These are phyloP conservation scores for Noturus placidus DNA, from an alignment of 2,113 vertebrate species.

Conservation along the genomic window DNA sequence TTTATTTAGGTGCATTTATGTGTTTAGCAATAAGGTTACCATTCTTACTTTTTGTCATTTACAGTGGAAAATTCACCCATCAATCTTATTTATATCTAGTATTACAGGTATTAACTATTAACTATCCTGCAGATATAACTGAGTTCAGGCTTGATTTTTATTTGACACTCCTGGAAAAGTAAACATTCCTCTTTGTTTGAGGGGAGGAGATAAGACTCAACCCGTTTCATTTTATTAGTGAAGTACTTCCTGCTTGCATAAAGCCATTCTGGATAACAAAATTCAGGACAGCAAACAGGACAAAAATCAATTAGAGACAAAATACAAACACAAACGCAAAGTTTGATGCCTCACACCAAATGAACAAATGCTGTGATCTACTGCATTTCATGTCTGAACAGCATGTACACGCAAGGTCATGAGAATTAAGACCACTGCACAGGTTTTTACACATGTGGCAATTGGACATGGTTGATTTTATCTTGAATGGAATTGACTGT, in stretches of 20 bases:
- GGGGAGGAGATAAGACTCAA: slow-evolving; percentile 37
- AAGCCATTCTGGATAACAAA: slow-evolving; percentile 20
- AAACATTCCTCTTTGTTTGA: slow-evolving; percentile 39
- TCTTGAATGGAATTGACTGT: no score
- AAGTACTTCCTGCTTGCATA: slow-evolving; percentile 4
- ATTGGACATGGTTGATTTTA: not conserved
- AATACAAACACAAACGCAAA: not conserved
- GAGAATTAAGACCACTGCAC: not conserved
- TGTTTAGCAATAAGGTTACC: not conserved
- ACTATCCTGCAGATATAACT: not conserved
- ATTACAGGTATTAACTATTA: not conserved
- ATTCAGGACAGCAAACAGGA: not conserved
- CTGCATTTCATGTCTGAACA: not conserved
- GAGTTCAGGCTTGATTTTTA: slow-evolving; percentile 14
- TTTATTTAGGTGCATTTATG: not conserved
- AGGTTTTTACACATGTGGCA: not conserved
- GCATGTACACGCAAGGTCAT: not conserved
- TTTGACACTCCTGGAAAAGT: slow-evolving; percentile 46
- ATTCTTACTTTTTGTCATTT: not conserved
- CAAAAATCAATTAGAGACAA: not conserved
- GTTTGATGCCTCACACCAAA: not conserved
- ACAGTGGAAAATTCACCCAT: not conserved
- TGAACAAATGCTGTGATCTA: not conserved
- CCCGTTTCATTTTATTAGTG: slow-evolving; percentile 41
- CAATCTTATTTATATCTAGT: no score